A percentile compares a stretch with the other conserved stretches of the same genome.
Evolutionary conservation across 2,888 invertebrate genomes (phyloP).

Genomic region (Eupithecia pulchellata): DNA sequence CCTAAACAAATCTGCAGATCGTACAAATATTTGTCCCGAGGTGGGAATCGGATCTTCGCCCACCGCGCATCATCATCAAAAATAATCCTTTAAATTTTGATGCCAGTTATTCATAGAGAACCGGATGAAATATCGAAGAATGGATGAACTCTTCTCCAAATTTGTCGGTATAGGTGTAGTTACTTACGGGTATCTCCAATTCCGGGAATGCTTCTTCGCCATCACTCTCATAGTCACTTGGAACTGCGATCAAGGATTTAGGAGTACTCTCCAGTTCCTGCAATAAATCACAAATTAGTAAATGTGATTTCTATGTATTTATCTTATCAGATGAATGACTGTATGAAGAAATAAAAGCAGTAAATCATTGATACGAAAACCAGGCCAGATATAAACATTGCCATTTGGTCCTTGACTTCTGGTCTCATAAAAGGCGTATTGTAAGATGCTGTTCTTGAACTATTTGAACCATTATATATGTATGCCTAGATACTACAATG

Average conservation of each 20-base stretch:
- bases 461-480: neutral
- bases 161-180: neutral
- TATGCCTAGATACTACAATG: neutral
- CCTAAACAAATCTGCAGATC: too few species aligned
- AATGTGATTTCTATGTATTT: slow-evolving; percentile 5
- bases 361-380: slow-evolving; percentile 55
- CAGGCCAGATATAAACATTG: slow-evolving; percentile 50
- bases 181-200: slow-evolving; percentile 78
- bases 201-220: slow-evolving; percentile 80
- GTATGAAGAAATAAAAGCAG: slow-evolving; percentile 37
- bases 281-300: slow-evolving; percentile 28
- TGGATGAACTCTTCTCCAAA: neutral
- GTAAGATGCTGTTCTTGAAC: slow-evolving; percentile 1
- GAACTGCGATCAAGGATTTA: slow-evolving; percentile 62
- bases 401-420: slow-evolving; percentile 57
- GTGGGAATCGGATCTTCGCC: too few species aligned
- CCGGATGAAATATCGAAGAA: neutral
- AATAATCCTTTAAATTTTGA: neutral
- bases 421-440: neutral
- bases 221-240: slow-evolving; percentile 80
- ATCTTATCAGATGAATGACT: slow-evolving; percentile 18
- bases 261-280: slow-evolving; percentile 73
- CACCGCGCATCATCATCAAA: too few species aligned
- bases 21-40: too few species aligned
- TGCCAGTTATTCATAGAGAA: neutral